These are phyloP conservation scores for Xenopus laevis DNA, from an alignment of 2,113 vertebrate species.

Conservation along the genomic window DNA sequence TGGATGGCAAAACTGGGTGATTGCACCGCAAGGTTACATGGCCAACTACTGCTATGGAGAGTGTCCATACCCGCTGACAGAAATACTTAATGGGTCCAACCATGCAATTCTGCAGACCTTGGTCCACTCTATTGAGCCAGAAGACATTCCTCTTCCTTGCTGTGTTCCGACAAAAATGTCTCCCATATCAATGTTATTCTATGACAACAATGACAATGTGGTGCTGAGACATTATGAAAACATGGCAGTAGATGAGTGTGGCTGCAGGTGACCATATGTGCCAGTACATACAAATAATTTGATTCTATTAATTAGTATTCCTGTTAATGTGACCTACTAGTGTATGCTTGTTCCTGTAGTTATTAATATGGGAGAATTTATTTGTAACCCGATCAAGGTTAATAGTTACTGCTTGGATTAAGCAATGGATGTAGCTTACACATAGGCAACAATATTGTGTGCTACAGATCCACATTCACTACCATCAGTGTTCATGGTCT, in stretches of 20 bases:
- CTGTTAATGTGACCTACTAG: no score
- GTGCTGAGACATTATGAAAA: conserved; percentile 90
- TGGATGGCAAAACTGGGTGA: conserved; percentile 95
- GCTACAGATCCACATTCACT: no score
- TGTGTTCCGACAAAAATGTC: conserved; percentile 87
- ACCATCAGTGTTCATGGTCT: no score
- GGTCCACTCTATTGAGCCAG: conserved; percentile 78
- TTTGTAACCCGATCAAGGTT: no score
- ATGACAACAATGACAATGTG: conserved; percentile 92
- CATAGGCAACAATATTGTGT: no score
- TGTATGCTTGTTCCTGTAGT: no score
- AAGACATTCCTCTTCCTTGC: conserved; percentile 77
- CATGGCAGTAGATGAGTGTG: conserved; percentile 94
- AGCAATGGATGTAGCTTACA: no score
- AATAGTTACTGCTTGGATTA: no score
- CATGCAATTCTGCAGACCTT: conserved; percentile 90
- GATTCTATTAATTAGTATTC: no score
- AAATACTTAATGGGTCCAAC: conserved; percentile 84
- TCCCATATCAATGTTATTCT: conserved; percentile 91
- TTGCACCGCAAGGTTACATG: conserved; percentile 88
- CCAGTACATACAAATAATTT: no score
- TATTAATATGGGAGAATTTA: no score
- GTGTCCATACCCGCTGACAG: conserved; percentile 80
- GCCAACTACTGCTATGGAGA: conserved; percentile 91
- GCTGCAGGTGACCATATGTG: conserved; percentile 73